A percentile compares a stretch with the other conserved stretches of the same genome.
phyloP scores from a whole-genome alignment of 2,888 invertebrate species.

The Palloptera scutellata region DNA sequence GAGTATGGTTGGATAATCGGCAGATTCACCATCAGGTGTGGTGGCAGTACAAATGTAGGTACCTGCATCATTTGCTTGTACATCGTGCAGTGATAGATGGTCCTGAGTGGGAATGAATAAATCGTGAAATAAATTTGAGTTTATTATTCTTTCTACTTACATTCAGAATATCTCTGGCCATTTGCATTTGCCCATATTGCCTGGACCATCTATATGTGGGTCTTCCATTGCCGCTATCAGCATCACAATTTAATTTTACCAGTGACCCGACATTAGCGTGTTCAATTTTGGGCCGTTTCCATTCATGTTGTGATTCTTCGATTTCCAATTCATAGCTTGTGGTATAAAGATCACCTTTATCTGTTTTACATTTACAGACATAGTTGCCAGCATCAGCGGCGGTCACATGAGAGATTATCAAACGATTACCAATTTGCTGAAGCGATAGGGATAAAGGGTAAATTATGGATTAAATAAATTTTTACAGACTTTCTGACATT shows the following conservation, averaged over 20 bases:
- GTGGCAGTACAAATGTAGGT: conserved; percentile 78
- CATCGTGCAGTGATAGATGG: conserved; percentile 72
- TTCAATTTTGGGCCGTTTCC: conserved; percentile 59
- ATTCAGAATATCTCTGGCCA: conserved; percentile 51
- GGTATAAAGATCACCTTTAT: conserved; percentile 66
- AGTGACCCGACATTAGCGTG: conserved; percentile 67
- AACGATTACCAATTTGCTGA: conserved; percentile 62
- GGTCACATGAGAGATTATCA: conserved; percentile 78
- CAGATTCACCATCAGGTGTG: conserved; percentile 69
- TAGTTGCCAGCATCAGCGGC: conserved; percentile 86
- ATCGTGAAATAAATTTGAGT: background rate
- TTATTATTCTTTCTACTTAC: conserved; percentile 45
- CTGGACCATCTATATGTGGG: conserved; percentile 60
- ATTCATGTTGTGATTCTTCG: conserved; percentile 52
- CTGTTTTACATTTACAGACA: conserved; percentile 75
- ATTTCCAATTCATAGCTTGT: conserved; percentile 67
- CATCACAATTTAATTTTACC: conserved; percentile 74
- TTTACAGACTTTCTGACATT: too few species aligned
- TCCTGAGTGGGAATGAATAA: conserved; percentile 65
- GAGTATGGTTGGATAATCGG: conserved; percentile 78
- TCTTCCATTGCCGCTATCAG: conserved; percentile 40
- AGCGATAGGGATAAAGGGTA: background rate
- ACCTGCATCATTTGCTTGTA: conserved; percentile 85
- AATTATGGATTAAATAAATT: background rate
- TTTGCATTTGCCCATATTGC: conserved; percentile 60